These are phyloP conservation scores for Malthinus flaveolus DNA, from an alignment of 2,888 invertebrate genomes.

Conservation along the genomic window DNA sequence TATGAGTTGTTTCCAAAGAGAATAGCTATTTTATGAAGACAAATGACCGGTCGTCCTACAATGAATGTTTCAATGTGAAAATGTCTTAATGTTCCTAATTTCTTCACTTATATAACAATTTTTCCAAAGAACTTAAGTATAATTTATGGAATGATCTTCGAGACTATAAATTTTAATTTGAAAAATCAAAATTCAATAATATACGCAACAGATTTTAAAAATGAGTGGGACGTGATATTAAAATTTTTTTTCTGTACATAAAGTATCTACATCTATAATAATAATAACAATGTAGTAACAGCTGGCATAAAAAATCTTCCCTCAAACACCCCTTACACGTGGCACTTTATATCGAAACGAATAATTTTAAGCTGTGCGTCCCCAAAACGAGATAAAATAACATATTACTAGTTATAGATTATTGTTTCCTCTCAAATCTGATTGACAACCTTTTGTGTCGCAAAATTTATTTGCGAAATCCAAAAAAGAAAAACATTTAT, in stretches of 20 bases:
- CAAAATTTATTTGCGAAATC: no score
- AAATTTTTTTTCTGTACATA: slow-evolving; percentile 17
- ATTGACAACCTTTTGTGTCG: no score
- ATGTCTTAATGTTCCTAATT: no score
- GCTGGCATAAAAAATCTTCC: slow-evolving; percentile 31
- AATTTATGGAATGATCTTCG: no score
- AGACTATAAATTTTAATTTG: no score
- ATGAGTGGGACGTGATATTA: slow-evolving; percentile 3
- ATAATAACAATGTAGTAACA: slow-evolving; percentile 29
- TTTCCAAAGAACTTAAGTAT: no score
- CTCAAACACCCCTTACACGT: slow-evolving; percentile 27
- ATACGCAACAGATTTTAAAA: slow-evolving; percentile 14
- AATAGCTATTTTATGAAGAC: no score
- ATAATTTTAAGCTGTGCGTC: slow-evolving; percentile 21
- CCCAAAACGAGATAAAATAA: slow-evolving; percentile 25
- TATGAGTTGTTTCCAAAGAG: no score
- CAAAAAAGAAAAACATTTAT: no score
- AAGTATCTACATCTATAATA: slow-evolving; percentile 26
- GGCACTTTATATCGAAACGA: slow-evolving; percentile 22
- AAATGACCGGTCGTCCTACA: no score
- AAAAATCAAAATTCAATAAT: slow-evolving; percentile 11
- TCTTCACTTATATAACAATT: no score
- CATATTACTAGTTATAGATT: slow-evolving; percentile 27
- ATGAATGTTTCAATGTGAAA: no score
- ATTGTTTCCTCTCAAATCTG: slow-evolving; percentile 2